Percentiles rank a stretch among this genome's conserved stretches.
Conservation (phyloP, 2,888 invertebrate species). For the Biston betularia region DNA sequence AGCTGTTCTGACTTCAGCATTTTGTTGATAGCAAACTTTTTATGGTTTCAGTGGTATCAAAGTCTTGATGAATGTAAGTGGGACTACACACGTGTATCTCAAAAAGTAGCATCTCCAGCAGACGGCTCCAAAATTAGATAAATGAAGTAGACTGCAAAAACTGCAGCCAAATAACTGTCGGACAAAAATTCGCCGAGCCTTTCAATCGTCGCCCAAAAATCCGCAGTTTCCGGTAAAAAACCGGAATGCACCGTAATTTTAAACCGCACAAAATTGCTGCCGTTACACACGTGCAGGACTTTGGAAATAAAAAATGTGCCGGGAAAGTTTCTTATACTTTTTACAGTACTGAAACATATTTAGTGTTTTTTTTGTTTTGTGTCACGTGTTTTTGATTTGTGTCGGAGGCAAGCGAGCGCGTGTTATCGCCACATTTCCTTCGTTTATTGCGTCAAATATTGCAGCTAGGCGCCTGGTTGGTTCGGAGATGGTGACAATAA, state of each 20-base stretch:
- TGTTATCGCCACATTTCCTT: constrained; percentile 75
- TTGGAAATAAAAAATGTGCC: constrained; percentile 62
- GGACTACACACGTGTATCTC: constrained; percentile 3
- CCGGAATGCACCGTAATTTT: constrained; percentile 75
- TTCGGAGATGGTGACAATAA: constrained; percentile 42
- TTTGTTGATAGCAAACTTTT: neutral
- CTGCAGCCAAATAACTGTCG: constrained; percentile 50
- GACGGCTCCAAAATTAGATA: constrained; percentile 29
- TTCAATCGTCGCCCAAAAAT: constrained; percentile 72
- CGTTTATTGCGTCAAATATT: constrained; percentile 69
- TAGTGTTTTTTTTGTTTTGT: constrained; percentile 39
- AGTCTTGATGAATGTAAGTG: too few relatives aligned
- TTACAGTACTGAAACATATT: constrained; percentile 44
- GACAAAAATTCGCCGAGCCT: constrained; percentile 61
- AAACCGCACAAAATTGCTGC: constrained; percentile 78
- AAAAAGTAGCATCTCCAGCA: constrained; percentile 22
- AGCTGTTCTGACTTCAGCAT: too few relatives aligned
- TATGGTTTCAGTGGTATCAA: neutral
- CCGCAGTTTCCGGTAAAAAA: constrained; percentile 79
- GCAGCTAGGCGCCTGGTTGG: constrained; percentile 56
- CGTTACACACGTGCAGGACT: constrained; percentile 74
- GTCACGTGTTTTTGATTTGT: constrained; percentile 82
- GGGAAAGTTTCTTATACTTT: constrained; percentile 36
- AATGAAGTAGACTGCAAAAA: constrained; percentile 31
- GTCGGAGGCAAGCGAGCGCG: constrained; percentile 68